Conservation (phyloP, 2,888 invertebrate genomes). For the Platycheirus rosarum region DNA sequence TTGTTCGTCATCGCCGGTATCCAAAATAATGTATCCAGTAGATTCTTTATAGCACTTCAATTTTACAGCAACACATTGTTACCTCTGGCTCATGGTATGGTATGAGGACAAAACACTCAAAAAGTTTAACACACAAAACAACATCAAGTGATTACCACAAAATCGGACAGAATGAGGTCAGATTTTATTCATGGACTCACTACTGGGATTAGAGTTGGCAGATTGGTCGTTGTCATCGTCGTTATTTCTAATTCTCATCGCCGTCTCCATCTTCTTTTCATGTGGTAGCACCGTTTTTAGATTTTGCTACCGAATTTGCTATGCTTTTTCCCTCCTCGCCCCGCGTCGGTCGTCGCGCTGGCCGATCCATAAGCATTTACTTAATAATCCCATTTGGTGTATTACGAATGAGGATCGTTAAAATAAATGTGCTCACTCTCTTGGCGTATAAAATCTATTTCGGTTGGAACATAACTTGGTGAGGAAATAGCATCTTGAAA, state of each 20-base stretch:
- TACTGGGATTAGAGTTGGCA: conserved; percentile 48
- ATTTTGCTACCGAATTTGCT: conserved; percentile 37
- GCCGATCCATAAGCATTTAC: no score
- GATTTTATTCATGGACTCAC: conserved; percentile 71
- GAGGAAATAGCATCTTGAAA: conserved; percentile 67
- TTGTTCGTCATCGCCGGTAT: neutral
- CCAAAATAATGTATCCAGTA: neutral
- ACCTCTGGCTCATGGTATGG: neutral
- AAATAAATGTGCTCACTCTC: conserved; percentile 73
- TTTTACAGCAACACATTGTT: no score
- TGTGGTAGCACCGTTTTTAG: conserved; percentile 20
- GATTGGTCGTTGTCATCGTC: conserved; percentile 43
- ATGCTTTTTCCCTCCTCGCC: neutral
- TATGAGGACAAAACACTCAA: neutral
- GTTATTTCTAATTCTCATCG: conserved; percentile 52
- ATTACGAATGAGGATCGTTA: conserved; percentile 72
- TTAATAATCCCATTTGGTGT: conserved; percentile 73
- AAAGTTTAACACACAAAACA: conserved; percentile 1
- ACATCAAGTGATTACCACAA: conserved; percentile 65
- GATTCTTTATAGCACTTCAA: neutral
- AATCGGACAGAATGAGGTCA: conserved; percentile 73
- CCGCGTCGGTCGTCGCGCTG: conserved; percentile 11
- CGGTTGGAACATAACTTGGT: conserved; percentile 38
- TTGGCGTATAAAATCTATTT: conserved; percentile 65
- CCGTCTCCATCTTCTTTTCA: conserved; percentile 36